Percentiles rank a stretch among this genome's conserved stretches.
phyloP scores from a whole-genome alignment of 2,113 vertebrate species.

The Rana temporaria region DNA sequence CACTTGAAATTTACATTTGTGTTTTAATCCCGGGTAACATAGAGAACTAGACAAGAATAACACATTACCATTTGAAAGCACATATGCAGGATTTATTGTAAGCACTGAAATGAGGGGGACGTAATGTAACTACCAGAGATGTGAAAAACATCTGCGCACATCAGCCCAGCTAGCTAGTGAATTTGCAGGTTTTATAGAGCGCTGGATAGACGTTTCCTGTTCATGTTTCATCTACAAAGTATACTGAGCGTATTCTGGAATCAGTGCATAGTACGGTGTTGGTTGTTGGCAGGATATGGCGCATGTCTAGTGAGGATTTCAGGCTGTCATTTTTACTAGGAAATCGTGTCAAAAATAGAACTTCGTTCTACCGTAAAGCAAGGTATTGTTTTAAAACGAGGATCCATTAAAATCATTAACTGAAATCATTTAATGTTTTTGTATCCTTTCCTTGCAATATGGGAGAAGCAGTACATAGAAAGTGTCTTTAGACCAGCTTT shows the following conservation, averaged over 20 bases:
- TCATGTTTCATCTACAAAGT: background rate
- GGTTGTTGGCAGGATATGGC: too few relatives aligned
- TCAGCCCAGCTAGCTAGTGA: conserved; percentile 3
- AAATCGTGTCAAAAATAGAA: too few relatives aligned
- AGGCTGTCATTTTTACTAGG: too few relatives aligned
- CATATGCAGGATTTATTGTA: conserved; percentile 18
- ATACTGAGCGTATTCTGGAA: background rate
- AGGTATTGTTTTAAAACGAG: too few relatives aligned
- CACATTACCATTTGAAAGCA: conserved; percentile 26
- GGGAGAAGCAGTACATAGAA: too few relatives aligned
- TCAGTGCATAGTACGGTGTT: background rate
- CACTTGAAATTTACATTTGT: conserved; percentile 13
- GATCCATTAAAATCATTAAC: too few relatives aligned
- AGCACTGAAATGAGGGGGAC: conserved; percentile 4
- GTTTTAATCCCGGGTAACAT: conserved; percentile 6
- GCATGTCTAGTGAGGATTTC: too few relatives aligned
- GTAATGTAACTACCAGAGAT: conserved; percentile 14
- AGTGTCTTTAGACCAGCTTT: too few relatives aligned
- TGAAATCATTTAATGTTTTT: too few relatives aligned
- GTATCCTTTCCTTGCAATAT: too few relatives aligned
- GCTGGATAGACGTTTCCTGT: conserved; percentile 3
- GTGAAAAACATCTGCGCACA: conserved; percentile 32
- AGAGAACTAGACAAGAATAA: conserved; percentile 2
- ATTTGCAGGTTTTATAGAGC: background rate
- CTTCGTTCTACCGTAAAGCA: too few relatives aligned